phyloP scores from a whole-genome alignment of 2,888 invertebrate genomes.

The Tachystola acroxantha region DNA sequence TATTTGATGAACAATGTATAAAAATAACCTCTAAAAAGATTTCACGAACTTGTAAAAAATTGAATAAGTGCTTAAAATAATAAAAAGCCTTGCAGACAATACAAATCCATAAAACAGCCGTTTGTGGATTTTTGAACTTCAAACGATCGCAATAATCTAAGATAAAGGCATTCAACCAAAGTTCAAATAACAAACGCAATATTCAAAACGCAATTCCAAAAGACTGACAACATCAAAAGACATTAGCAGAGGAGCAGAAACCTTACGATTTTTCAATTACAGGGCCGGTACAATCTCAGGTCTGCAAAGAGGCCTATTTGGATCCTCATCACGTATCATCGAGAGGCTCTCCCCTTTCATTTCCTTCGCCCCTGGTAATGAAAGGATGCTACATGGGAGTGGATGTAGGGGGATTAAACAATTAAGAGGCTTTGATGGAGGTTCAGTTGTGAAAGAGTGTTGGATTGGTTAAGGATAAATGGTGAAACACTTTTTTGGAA shows the following conservation, averaged over 20 bases:
- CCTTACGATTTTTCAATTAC: conserved; percentile 10
- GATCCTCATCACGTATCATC: conserved; percentile 11
- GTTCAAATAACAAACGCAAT: no score
- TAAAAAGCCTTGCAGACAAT: neutral
- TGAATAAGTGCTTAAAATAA: no score
- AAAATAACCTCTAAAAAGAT: neutral
- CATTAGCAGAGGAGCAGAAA: no score
- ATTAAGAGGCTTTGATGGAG: conserved; percentile 3
- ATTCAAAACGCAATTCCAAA: no score
- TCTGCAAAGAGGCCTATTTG: conserved; percentile 2
- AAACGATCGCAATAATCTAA: no score
- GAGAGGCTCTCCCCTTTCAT: conserved; percentile 12
- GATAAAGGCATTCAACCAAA: no score
- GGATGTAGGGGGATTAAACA: conserved; percentile 8
- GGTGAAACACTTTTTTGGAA: no score
- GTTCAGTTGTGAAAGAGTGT: neutral
- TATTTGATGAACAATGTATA: no score
- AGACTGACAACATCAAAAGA: no score
- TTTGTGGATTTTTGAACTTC: no score
- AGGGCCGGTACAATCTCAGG: conserved; percentile 1
- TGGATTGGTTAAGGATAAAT: neutral
- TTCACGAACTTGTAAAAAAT: neutral
- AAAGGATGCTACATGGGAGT: conserved; percentile 5
- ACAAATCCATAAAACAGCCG: no score
- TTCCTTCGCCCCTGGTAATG: conserved; percentile 7